These are phyloP conservation scores for Listronotus bonariensis DNA, from an alignment of 1,140 invertebrate species.

Conservation along the genomic window DNA sequence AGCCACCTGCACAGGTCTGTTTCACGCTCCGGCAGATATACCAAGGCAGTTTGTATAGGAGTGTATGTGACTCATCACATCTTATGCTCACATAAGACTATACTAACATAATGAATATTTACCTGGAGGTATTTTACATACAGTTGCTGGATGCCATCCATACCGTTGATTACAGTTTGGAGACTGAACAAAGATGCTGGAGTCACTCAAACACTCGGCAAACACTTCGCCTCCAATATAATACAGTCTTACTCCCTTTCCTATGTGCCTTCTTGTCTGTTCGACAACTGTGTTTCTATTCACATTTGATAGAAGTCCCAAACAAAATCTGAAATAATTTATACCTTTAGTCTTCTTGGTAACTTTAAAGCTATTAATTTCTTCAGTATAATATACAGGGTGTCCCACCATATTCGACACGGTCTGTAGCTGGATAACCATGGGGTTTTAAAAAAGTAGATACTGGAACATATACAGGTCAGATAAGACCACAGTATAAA, in stretches of 20 bases:
- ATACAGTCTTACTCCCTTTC: constrained; percentile 94
- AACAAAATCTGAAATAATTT: constrained; percentile 72
- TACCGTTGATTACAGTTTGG: constrained; percentile 99
- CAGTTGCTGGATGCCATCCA: constrained; percentile 98
- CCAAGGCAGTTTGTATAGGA: no score
- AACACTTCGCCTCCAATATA: constrained; percentile 98
- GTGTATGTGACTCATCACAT: no score
- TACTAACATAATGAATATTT: constrained; percentile 26
- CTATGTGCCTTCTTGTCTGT: constrained; percentile 94
- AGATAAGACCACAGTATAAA: no score
- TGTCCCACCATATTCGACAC: no score
- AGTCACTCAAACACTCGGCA: constrained; percentile 97
- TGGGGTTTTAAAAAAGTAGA: no score
- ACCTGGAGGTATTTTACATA: constrained; percentile 99
- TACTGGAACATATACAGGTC: no score
- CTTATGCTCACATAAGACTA: no score
- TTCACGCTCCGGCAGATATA: no score
- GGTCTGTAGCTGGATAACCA: no score
- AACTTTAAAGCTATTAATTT: no score
- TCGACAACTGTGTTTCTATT: constrained; percentile 94
- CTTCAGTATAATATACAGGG: no score
- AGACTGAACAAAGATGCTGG: constrained; percentile 98
- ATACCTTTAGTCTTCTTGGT: not conserved
- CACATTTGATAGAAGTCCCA: constrained; percentile 95
- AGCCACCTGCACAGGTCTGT: no score